phyloP scores from a whole-genome alignment of 2,888 invertebrate genomes.

The Drosophila emarginata region DNA sequence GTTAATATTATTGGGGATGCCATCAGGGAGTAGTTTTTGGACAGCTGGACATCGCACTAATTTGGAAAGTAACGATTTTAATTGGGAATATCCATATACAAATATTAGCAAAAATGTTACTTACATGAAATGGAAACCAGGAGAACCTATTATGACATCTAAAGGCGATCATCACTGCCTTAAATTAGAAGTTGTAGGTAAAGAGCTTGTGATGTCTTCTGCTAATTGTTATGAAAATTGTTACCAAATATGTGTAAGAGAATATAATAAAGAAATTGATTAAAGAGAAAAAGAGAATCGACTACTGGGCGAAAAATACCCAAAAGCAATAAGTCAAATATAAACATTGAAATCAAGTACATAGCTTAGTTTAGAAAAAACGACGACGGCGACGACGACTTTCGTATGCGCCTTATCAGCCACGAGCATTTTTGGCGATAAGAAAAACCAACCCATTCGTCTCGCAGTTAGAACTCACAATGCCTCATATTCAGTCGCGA shows the following conservation, averaged over 20 bases:
- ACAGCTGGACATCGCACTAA: no score
- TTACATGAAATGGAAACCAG: no score
- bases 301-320: no score
- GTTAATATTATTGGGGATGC: no score
- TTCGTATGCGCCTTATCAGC: slow-evolving; percentile 1
- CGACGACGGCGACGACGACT: background rate
- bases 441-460: slow-evolving; percentile 6
- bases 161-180: background rate
- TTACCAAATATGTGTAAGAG: background rate
- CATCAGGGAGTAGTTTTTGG: no score
- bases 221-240: background rate
- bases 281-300: no score
- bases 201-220: background rate
- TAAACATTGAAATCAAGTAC: background rate
- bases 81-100: no score
- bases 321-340: background rate
- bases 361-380: background rate
- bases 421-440: background rate
- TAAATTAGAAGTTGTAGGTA: background rate
- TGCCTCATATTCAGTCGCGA: slow-evolving; percentile 41
- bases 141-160: no score
- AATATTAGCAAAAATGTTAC: no score
- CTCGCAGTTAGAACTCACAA: slow-evolving; percentile 24
- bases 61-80: no score
- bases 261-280: no score